Base-by-base conservation (phyloP, 1,140 invertebrate species). In the Drosophila asahinai region DNA sequence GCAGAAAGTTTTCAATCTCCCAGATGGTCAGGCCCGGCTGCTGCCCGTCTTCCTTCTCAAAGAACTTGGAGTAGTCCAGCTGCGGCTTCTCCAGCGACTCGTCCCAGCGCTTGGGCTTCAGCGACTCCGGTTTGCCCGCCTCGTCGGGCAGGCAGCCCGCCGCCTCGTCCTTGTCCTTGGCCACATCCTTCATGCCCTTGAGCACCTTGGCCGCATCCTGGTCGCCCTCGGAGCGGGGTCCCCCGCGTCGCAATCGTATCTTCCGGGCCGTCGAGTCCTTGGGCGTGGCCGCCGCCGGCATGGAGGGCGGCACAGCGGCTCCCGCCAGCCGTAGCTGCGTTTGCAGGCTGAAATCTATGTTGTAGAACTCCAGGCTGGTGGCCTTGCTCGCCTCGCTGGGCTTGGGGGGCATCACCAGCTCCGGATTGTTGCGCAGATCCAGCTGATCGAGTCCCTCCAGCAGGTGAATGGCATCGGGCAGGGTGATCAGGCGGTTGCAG, bases 1-100 rank as follows among this genome's bases (percentile, higher is more conserved):
- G 99, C 66, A 99, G 94, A 93, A 99, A 99, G 93, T 99, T 99
- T 93, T 99, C 99, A 70, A 99, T 99, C 94, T 99, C 98, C 98
- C 98, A 99, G 68, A 98, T 96, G 3, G 96, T 96, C 19, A 99
- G 84, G 22, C 97, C 98, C 0, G 96, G 96, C 48, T 96, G 95
- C 91, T 99, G 97, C 6, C 99, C 99, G 2, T 98, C 98, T 92
- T 99, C 98, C 81, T 99, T 97, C 86, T 99, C 99, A 93, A 99
- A 99, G 93, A 99, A 98, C 93, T 99, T 98, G 1, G 98, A 99
- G 94, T 99, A 99, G 94, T 99, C 98, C n/a, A 99, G 92, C 22
- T 97, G 96, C 0, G 98, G 99, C 92, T 99, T 98, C 92, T 99
- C 98, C 58, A 99, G 93, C 38, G 96, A 96, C 94, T 99, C 98